phyloP scores from a whole-genome alignment of 2,797 vertebrate genomes.

The Rhabdophis nuchalis region DNA sequence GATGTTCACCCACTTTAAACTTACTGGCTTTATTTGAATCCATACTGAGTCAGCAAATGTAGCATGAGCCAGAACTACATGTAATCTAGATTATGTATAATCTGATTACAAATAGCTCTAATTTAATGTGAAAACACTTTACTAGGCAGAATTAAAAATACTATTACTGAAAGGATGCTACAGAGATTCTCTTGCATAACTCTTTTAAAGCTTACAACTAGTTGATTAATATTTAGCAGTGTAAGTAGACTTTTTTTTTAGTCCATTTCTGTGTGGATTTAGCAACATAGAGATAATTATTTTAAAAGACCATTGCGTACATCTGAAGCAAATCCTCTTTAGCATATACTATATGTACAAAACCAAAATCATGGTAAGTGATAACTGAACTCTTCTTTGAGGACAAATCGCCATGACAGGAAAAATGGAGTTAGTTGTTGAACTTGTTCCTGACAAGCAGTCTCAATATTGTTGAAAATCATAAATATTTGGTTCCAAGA shows the following conservation, averaged over 20 bases:
- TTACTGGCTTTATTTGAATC: background rate
- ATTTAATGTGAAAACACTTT: background rate
- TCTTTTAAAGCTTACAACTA: background rate
- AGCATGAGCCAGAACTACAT: background rate
- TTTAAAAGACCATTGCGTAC: background rate
- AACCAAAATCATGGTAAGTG: background rate
- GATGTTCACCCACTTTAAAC: background rate
- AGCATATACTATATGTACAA: constrained; percentile 6
- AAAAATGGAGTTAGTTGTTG: background rate
- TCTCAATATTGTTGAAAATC: background rate
- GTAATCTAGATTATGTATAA: background rate
- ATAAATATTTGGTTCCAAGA: background rate
- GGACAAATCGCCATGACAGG: constrained; percentile 23
- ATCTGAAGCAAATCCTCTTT: background rate
- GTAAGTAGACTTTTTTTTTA: background rate
- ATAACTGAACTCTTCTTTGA: constrained; percentile 29
- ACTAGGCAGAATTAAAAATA: background rate
- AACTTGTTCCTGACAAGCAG: background rate
- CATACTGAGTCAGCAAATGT: background rate
- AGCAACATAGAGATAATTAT: constrained; percentile 19
- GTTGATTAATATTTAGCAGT: background rate
- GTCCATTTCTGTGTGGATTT: constrained; percentile 25
- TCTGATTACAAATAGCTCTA: background rate
- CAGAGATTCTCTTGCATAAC: background rate
- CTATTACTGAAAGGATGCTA: background rate